These are phyloP conservation scores for Megalonaias nervosa DNA, from an alignment of 1,140 invertebrate genomes.

Conservation along the genomic window DNA sequence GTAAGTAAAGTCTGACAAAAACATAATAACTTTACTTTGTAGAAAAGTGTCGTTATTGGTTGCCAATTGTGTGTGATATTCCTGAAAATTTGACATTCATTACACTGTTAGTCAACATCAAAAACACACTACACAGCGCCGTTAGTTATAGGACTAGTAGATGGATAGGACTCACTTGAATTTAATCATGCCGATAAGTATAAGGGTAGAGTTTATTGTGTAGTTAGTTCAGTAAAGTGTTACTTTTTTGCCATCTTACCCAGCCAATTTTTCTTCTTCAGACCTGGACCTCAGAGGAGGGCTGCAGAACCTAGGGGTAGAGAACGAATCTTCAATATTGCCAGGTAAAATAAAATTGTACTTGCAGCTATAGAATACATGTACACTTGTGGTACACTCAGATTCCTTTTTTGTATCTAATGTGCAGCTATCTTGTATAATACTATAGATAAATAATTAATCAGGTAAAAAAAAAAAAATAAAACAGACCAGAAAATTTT, in stretches of 20 bases:
- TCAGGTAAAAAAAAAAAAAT: neutral
- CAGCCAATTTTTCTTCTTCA: neutral
- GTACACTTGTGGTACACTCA: neutral
- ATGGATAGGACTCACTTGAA: neutral
- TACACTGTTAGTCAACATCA: too few relatives aligned
- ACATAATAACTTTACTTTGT: too few relatives aligned
- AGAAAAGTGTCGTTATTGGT: too few relatives aligned
- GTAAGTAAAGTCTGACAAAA: too few relatives aligned
- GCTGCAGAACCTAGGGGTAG: constrained; percentile 51
- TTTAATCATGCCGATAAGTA: neutral
- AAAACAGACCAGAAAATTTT: neutral
- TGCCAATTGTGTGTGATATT: too few relatives aligned
- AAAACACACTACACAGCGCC: too few relatives aligned
- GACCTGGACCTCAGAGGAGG: constrained; percentile 18
- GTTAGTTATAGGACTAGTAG: neutral
- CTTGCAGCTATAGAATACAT: too few relatives aligned
- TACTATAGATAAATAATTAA: neutral
- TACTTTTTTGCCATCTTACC: neutral
- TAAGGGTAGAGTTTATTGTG: neutral
- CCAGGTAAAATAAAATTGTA: constrained; percentile 33
- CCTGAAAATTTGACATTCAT: too few relatives aligned
- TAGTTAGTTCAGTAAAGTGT: neutral
- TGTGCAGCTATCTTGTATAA: neutral
- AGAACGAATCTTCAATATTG: constrained; percentile 48
- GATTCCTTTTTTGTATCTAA: neutral